Conservation (phyloP, 2,113 vertebrate species). For the Lepisosteus osseus region DNA sequence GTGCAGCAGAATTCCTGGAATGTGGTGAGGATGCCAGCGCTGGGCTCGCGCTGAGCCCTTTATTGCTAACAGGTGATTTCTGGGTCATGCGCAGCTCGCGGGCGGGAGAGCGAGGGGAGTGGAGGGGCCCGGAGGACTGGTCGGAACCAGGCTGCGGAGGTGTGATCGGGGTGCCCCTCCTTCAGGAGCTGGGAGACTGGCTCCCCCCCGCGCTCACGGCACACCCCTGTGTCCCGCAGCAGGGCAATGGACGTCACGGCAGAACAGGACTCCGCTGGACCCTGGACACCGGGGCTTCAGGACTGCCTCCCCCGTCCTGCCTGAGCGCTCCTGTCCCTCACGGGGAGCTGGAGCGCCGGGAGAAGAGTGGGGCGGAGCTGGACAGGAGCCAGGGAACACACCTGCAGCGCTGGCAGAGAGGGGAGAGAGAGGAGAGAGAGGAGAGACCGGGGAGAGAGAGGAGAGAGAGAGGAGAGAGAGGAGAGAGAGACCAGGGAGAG, state of each 20-base stretch:
- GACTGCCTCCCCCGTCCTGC: conserved; percentile 37
- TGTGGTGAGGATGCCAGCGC: conserved; percentile 62
- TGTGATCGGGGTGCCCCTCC: no score
- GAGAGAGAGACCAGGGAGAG: neutral
- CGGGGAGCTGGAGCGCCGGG: conserved; percentile 53
- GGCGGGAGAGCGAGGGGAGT: neutral
- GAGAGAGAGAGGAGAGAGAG: neutral
- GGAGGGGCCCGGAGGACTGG: neutral
- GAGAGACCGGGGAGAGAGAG: conserved; percentile 5
- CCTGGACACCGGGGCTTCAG: no score
- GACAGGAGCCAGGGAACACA: conserved; percentile 50
- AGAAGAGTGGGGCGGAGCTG: conserved; percentile 35
- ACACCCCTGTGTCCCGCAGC: conserved; percentile 21
- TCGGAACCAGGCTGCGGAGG: no score
- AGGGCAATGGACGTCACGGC: no score
- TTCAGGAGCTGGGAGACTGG: no score
- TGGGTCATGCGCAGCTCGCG: conserved; percentile 39
- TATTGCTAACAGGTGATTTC: conserved; percentile 75
- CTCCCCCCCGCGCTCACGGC: no score
- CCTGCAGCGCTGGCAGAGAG: conserved; percentile 37
- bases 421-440: conserved; percentile 13
- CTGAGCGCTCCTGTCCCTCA: conserved; percentile 39
- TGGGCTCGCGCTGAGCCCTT: conserved; percentile 50
- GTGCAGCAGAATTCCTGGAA: conserved; percentile 70
- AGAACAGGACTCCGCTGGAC: no score